A percentile compares a stretch with the other conserved stretches of the same genome.
phyloP scores from a whole-genome alignment of 2,113 vertebrate genomes.

The Urocolius indicus region DNA sequence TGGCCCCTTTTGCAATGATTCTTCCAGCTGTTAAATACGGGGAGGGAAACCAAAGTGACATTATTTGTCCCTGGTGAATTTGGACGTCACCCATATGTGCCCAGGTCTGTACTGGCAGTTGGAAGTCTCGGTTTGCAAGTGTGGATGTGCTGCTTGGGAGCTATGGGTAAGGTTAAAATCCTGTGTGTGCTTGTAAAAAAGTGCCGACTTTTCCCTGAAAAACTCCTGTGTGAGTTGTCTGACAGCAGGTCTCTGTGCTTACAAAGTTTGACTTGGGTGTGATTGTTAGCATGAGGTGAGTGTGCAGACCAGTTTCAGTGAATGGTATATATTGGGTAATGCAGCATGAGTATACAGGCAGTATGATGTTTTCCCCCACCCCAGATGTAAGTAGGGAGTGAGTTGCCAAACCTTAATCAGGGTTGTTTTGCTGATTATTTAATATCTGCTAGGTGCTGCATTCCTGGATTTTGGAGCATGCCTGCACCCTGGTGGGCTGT shows the following conservation, averaged over 20 bases:
- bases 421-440: neutral
- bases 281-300: fast-evolving
- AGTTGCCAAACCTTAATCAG: neutral
- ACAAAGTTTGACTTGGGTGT: neutral
- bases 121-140: neutral
- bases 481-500: neutral
- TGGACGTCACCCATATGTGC: neutral
- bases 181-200: neutral
- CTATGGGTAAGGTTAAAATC: neutral
- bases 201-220: neutral
- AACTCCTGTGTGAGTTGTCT: neutral
- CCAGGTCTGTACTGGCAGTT: neutral
- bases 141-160: neutral
- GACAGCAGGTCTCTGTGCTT: neutral
- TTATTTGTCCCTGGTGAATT: neutral
- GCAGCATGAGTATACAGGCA: neutral
- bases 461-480: neutral
- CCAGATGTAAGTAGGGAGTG: neutral
- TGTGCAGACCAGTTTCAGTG: neutral
- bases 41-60: neutral
- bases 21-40: neutral
- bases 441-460: neutral
- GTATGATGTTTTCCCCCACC: neutral
- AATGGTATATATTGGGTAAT: fast-evolving
- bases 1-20: neutral